Evolutionary conservation across 2,888 invertebrate genomes (phyloP).

Genomic region (Sisyra nigra): DNA sequence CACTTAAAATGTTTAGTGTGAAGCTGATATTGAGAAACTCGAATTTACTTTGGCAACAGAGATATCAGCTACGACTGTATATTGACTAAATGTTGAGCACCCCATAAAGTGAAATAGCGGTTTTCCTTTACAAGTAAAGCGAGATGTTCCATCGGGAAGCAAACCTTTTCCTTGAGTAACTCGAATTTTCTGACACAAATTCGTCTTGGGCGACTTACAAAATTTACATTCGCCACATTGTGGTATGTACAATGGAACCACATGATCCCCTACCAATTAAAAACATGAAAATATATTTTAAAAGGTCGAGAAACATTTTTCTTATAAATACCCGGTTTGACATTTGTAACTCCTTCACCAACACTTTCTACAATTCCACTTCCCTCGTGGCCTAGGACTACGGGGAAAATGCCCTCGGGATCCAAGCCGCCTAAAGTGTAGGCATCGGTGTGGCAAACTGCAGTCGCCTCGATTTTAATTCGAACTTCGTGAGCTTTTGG

Average conservation of each 20-base stretch:
- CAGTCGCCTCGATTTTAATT: conserved; percentile 62
- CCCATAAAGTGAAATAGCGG: conserved; percentile 87
- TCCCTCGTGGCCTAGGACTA: conserved; percentile 92
- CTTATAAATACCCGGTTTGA: conserved; percentile 47
- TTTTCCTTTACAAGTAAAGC: conserved; percentile 72
- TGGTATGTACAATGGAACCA: conserved; percentile 92
- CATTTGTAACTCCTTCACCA: conserved; percentile 77
- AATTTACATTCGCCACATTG: conserved; percentile 96
- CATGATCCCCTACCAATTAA: conserved; percentile 62
- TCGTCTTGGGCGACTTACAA: conserved; percentile 89
- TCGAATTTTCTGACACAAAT: conserved; percentile 89
- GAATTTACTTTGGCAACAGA: conserved; percentile 95
- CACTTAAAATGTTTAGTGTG: no score
- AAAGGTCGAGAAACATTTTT: background rate
- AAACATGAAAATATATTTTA: conserved; percentile 4
- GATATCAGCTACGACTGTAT: conserved; percentile 87
- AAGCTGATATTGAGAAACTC: no score
- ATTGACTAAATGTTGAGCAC: conserved; percentile 88
- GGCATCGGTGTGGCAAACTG: conserved; percentile 85
- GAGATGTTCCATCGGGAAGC: conserved; percentile 81
- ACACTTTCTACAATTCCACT: conserved; percentile 94
- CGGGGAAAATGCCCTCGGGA: conserved; percentile 84
- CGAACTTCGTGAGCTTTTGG: conserved; percentile 88
- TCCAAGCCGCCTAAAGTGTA: conserved; percentile 79
- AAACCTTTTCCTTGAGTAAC: conserved; percentile 72